These are phyloP conservation scores for Cossypha polioptera DNA, from an alignment of 2,797 vertebrate genomes.

Conservation along the genomic window DNA sequence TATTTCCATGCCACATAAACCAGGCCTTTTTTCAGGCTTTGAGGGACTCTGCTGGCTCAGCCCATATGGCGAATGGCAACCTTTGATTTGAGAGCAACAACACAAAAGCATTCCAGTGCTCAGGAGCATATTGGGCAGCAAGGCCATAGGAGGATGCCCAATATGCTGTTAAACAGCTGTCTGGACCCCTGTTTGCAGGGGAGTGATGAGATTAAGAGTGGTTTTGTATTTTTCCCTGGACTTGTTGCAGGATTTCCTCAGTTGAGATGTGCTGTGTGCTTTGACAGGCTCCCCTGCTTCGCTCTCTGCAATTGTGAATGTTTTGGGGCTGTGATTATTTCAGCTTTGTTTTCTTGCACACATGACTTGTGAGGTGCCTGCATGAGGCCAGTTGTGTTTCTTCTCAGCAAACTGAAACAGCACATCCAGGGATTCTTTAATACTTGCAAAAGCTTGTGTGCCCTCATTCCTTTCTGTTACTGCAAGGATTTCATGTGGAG, in stretches of 20 bases:
- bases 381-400: background rate
- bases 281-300: background rate
- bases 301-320: fast-evolving
- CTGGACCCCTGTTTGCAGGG: background rate
- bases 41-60: slow-evolving; percentile 17
- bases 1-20: background rate
- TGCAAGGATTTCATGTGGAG: background rate
- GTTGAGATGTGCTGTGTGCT: background rate
- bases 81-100: background rate
- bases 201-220: background rate
- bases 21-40: background rate
- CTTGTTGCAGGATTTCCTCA: background rate
- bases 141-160: background rate
- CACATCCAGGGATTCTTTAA: background rate
- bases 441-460: background rate
- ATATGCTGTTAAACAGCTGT: background rate
- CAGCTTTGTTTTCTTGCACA: background rate
- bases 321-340: background rate
- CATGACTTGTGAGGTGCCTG: background rate
- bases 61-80: background rate
- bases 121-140: background rate
- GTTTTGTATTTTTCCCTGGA: background rate
- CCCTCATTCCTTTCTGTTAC: background rate
- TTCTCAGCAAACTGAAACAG: background rate
- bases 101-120: background rate